Conservation (phyloP, 2,113 vertebrate genomes). For the Clarias macrocephalus region DNA sequence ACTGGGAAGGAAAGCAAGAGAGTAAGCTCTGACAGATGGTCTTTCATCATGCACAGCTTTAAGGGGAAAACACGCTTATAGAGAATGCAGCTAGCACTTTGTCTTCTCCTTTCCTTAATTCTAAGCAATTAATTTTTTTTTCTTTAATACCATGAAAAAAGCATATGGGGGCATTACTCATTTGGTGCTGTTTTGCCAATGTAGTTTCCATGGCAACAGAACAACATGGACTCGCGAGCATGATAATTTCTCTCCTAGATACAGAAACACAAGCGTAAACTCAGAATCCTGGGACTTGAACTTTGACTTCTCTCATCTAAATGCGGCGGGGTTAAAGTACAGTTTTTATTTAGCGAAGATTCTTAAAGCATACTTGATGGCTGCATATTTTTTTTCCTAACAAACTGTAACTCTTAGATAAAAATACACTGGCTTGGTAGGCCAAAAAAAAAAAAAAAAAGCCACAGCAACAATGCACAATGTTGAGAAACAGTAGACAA, state of each 20-base stretch:
- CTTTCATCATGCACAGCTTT: constrained; percentile 56
- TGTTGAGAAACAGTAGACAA: constrained; percentile 8
- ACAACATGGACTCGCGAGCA: constrained; percentile 46
- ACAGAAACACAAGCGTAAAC: constrained; percentile 46
- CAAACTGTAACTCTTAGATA: constrained; percentile 17
- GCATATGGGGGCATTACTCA: constrained; percentile 63
- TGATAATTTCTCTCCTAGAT: constrained; percentile 41
- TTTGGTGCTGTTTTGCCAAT: constrained; percentile 57
- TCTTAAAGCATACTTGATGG: constrained; percentile 32
- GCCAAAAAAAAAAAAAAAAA: background rate
- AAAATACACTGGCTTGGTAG: constrained; percentile 13
- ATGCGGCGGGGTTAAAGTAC: constrained; percentile 43
- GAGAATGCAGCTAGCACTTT: constrained; percentile 50
- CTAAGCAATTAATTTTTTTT: constrained; percentile 62
- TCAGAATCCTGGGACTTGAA: constrained; percentile 50
- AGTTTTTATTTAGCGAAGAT: constrained; percentile 44
- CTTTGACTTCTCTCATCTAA: constrained; percentile 55
- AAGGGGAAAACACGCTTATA: constrained; percentile 44
- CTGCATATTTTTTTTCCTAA: constrained; percentile 31
- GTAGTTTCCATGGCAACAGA: constrained; percentile 63
- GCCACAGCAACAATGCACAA: background rate
- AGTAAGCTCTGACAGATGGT: constrained; percentile 61
- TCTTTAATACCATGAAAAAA: constrained; percentile 50
- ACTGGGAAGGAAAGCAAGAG: constrained; percentile 54
- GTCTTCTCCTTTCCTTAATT: constrained; percentile 58